Percentiles rank a stretch among this genome's conserved stretches.
These are phyloP conservation scores for Neodon shergylaensis DNA, from an alignment of 2,113 vertebrate genomes.

Conservation along the genomic window DNA sequence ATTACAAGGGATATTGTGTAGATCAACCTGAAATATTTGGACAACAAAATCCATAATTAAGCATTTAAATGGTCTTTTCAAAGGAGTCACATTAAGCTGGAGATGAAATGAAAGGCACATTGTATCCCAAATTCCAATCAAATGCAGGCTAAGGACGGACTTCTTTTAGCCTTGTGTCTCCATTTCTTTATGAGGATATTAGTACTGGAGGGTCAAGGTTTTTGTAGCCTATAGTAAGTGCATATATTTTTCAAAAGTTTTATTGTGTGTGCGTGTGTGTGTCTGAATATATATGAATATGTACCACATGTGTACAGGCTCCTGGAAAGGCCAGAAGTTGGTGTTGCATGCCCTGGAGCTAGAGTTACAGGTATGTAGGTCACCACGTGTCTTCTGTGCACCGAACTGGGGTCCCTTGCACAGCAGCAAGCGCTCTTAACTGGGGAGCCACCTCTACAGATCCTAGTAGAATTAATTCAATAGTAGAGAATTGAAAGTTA, in stretches of 20 bases:
- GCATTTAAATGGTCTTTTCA: neutral
- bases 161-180: constrained; percentile 27
- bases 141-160: constrained; percentile 17
- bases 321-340: neutral
- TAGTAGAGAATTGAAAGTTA: neutral
- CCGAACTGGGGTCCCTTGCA: neutral
- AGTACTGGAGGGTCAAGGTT: neutral
- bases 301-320: neutral
- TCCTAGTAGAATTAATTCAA: constrained; percentile 11
- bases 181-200: constrained; percentile 20
- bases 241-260: neutral
- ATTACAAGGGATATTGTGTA: neutral
- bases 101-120: neutral
- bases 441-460: neutral
- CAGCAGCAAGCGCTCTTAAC: neutral
- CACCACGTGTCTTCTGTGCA: no score
- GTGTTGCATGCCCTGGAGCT: neutral
- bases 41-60: constrained; percentile 15
- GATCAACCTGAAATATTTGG: constrained; percentile 30
- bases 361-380: neutral
- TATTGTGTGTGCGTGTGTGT: neutral
- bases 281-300: neutral
- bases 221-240: constrained; percentile 22
- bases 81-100: neutral
- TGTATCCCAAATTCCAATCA: constrained; percentile 28